phyloP scores from a whole-genome alignment of 1,140 invertebrate genomes.

The Bilobella aurantiaca region DNA sequence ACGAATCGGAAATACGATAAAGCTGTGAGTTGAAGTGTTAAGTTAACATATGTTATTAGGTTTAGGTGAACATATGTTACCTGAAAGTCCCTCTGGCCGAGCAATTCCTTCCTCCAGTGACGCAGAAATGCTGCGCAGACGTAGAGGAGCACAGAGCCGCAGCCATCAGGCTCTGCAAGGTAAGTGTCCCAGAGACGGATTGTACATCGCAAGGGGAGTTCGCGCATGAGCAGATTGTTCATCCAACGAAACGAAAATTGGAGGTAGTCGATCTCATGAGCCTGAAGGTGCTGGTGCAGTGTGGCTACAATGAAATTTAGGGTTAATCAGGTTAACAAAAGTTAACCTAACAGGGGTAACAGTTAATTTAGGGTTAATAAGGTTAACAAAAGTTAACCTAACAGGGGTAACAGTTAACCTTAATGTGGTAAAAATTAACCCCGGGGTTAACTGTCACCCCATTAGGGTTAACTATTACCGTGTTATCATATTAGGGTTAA shows the following conservation, averaged over 20 bases:
- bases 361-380: too few species aligned
- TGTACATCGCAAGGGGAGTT: slow-evolving; percentile 93
- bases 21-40: too few species aligned
- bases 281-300: slow-evolving; percentile 82
- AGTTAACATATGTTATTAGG: too few species aligned
- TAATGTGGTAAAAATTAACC: too few species aligned
- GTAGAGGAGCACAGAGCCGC: slow-evolving; percentile 95
- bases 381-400: too few species aligned
- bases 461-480: too few species aligned
- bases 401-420: too few species aligned
- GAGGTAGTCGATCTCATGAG: slow-evolving; percentile 91
- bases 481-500: too few species aligned
- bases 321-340: too few species aligned
- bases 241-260: slow-evolving; percentile 99
- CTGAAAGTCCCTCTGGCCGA: slow-evolving; percentile 91
- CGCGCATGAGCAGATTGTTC: slow-evolving; percentile 96
- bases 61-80: slow-evolving; percentile 49
- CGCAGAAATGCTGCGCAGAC: slow-evolving; percentile 97
- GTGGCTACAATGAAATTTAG: slow-evolving; percentile 45
- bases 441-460: too few species aligned
- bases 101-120: slow-evolving; percentile 80
- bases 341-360: too few species aligned
- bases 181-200: slow-evolving; percentile 99
- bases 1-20: too few species aligned
- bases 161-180: slow-evolving; percentile 87